These are phyloP conservation scores for Aptenodytes patagonicus DNA, from an alignment of 2,113 vertebrate genomes.

Conservation along the genomic window DNA sequence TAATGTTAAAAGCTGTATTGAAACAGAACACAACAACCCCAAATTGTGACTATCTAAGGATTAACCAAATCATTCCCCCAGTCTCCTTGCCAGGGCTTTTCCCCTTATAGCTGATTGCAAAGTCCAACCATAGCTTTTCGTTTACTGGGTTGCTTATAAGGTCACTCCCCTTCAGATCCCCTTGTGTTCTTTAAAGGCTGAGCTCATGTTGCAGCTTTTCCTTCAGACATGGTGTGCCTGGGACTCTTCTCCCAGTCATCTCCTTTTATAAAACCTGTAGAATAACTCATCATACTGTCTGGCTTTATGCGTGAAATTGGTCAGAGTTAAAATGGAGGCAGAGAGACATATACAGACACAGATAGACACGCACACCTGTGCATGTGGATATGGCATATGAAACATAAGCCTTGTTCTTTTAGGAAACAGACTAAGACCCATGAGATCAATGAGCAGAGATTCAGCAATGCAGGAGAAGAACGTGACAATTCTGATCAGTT, in stretches of 20 bases:
- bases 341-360: not conserved
- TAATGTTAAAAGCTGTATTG: not conserved
- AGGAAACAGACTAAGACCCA: not conserved
- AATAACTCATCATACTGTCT: not conserved
- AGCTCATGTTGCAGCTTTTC: not conserved
- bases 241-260: not conserved
- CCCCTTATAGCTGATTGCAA: not conserved
- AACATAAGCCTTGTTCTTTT: not conserved
- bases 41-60: slow-evolving; percentile 2
- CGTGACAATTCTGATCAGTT: not conserved
- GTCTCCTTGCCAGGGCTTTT: not conserved
- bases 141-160: not conserved
- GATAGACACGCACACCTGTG: rapidly evolving
- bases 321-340: not conserved
- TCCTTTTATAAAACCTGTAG: not conserved
- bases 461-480: not conserved
- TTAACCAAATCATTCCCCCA: not conserved
- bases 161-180: not conserved
- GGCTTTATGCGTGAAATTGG: not conserved
- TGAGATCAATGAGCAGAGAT: not conserved
- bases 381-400: not conserved
- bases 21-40: not conserved
- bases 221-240: not conserved
- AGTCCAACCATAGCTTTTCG: not conserved
- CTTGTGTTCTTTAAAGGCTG: not conserved